A percentile compares a stretch with the other conserved stretches of the same genome.
These are phyloP conservation scores for Vespertilio murinus DNA, from an alignment of 2,797 vertebrate species.

Conservation along the genomic window DNA sequence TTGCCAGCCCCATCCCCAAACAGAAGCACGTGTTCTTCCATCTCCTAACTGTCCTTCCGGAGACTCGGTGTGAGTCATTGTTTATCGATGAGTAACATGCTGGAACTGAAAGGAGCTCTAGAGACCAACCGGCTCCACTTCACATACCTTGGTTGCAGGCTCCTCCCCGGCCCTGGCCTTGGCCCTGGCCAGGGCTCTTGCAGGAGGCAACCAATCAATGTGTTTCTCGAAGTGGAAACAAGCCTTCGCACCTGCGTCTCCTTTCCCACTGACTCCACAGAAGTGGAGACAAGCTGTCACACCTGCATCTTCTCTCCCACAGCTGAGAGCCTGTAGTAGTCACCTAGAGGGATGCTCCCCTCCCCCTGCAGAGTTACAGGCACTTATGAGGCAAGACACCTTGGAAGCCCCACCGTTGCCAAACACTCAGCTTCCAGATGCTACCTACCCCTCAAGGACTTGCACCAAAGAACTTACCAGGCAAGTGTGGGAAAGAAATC, in stretches of 20 bases:
- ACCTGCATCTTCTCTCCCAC: background rate
- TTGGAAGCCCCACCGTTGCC: background rate
- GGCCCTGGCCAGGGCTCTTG: no score
- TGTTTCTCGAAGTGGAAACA: background rate
- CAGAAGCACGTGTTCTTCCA: background rate
- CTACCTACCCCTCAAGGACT: background rate
- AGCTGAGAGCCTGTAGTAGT: background rate
- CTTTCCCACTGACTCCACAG: background rate
- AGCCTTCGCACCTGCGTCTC: background rate
- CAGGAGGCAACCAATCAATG: no score
- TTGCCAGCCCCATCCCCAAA: background rate
- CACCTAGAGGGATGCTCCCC: background rate
- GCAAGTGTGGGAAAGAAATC: background rate
- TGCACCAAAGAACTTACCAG: background rate
- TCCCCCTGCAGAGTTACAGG: background rate
- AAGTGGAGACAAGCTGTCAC: background rate
- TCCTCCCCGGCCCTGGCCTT: no score
- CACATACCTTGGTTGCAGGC: no score
- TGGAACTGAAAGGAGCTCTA: background rate
- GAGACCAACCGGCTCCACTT: background rate
- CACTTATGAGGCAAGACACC: background rate
- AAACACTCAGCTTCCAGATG: background rate
- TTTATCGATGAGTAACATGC: background rate
- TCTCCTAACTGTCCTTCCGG: background rate
- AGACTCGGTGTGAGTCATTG: background rate